These are phyloP conservation scores for Micromys minutus DNA, from an alignment of 2,113 vertebrate species.

Conservation along the genomic window DNA sequence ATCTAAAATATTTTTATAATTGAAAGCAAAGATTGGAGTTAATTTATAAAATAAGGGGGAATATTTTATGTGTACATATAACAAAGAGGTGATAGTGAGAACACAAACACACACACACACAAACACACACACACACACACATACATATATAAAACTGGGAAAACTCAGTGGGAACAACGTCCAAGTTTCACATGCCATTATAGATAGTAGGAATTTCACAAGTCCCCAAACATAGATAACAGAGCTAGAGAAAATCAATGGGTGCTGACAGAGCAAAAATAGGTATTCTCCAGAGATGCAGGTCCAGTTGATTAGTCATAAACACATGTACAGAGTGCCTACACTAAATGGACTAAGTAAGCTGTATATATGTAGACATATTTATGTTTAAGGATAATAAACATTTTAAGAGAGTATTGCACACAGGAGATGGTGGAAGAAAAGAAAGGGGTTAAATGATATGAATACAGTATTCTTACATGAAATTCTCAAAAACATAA, in stretches of 20 bases:
- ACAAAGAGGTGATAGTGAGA: not conserved
- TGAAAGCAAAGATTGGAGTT: not conserved
- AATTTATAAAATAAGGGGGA: too few relatives aligned
- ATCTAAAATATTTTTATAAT: not conserved
- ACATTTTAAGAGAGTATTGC: not conserved
- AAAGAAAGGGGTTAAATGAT: not conserved
- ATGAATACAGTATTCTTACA: not conserved
- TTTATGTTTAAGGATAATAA: not conserved
- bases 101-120: too few relatives aligned
- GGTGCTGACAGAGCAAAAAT: not conserved
- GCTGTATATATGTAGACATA: too few relatives aligned
- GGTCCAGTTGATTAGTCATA: not conserved
- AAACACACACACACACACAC: too few relatives aligned
- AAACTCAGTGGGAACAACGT: not conserved
- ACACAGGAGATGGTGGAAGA: not conserved
- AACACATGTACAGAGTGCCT: not conserved
- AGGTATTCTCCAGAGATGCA: not conserved
- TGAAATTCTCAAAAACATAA: not conserved
- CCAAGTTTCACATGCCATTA: too few relatives aligned
- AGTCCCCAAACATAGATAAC: not conserved
- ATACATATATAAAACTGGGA: not conserved
- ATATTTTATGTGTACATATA: not conserved
- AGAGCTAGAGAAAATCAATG: not conserved
- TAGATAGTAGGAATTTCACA: not conserved
- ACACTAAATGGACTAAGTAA: not conserved